Conservation (phyloP, 1,140 invertebrate species). For the Brachionus manjavacas region DNA sequence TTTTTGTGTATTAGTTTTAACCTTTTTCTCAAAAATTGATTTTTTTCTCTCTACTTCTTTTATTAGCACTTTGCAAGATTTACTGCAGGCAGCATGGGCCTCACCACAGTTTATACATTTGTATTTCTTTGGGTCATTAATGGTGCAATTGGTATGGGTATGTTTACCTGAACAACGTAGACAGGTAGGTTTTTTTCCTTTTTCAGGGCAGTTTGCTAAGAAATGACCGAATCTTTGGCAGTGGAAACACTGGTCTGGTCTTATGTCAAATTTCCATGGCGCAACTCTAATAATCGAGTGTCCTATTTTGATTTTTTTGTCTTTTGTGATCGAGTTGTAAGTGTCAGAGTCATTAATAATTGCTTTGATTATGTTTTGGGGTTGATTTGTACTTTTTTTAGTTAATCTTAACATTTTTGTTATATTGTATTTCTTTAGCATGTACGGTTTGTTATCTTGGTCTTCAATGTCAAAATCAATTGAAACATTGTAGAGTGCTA, state of each 20-base stretch:
- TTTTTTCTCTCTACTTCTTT: no score
- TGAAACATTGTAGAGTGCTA: not conserved
- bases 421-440: not conserved
- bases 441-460: not conserved
- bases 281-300: not conserved
- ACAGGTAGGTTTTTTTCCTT: not conserved
- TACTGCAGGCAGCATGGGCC: not conserved
- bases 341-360: not conserved
- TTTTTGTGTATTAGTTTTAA: not conserved
- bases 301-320: not conserved
- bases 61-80: no score
- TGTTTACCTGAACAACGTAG: not conserved
- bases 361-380: not conserved
- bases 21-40: not conserved
- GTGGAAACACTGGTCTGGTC: not conserved
- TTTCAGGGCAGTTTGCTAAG: not conserved
- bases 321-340: not conserved
- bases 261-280: not conserved
- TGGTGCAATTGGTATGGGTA: not conserved
- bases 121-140: not conserved
- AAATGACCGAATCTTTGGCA: not conserved
- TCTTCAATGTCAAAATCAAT: not conserved
- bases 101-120: not conserved
- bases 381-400: not conserved
- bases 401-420: not conserved